phyloP scores from a whole-genome alignment of 2,113 vertebrate species.

The Burhinus oedicnemus region DNA sequence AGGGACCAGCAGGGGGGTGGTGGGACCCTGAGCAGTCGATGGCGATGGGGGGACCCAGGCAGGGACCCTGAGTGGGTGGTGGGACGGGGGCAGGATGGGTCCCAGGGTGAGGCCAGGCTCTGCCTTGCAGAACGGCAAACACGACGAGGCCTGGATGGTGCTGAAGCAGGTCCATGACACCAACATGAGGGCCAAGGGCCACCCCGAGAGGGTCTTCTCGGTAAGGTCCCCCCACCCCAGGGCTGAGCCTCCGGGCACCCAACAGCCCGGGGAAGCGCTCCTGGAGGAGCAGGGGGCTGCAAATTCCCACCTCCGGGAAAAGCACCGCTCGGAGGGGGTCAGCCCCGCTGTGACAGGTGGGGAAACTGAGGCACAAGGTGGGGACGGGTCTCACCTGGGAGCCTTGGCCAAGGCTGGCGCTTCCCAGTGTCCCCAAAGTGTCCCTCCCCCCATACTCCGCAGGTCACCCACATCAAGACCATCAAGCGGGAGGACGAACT shows the following conservation, averaged over 20 bases:
- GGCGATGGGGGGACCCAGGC: not conserved
- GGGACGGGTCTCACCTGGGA: not conserved
- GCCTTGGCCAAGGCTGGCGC: accelerated
- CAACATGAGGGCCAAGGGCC: conserved; percentile 98
- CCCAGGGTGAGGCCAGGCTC: not conserved
- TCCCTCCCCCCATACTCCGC: not conserved
- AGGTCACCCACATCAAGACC: conserved; percentile 98
- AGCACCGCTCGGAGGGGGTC: accelerated
- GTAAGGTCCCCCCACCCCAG: conserved; percentile 69
- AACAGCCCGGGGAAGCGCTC: not conserved
- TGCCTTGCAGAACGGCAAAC: conserved; percentile 90
- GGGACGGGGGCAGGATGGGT: accelerated
- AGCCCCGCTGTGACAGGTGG: not conserved
- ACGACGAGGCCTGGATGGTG: conserved; percentile 98
- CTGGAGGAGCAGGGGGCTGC: not conserved
- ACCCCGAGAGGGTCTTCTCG: conserved; percentile 94
- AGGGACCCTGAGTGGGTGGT: not conserved
- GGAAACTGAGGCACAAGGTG: not conserved
- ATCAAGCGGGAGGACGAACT: conserved; percentile 93
- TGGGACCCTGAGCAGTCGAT: not conserved
- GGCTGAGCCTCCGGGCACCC: not conserved
- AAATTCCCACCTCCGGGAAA: not conserved
- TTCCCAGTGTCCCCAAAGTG: accelerated
- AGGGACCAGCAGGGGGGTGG: not conserved
- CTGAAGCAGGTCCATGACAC: conserved; percentile 98